Evolutionary conservation across 2,113 vertebrate species (phyloP).

Genomic region (Pontoporia blainvillei): DNA sequence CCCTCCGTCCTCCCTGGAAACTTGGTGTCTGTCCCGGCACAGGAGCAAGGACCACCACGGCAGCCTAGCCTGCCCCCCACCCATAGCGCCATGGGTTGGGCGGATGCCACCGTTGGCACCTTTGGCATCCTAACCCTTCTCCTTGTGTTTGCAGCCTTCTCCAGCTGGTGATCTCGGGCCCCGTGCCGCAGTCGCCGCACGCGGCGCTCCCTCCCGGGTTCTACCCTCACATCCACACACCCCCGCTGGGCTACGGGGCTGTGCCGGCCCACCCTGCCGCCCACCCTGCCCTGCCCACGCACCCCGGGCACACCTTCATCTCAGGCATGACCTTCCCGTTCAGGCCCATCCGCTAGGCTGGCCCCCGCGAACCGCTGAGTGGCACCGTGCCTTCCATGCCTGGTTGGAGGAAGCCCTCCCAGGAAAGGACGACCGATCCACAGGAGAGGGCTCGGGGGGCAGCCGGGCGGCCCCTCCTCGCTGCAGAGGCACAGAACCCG

Average conservation of each 20-base stretch:
- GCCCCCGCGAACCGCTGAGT: rapidly evolving
- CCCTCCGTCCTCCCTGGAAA: background rate
- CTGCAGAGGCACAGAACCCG: background rate
- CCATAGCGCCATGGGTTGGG: rapidly evolving
- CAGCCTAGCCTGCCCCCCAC: background rate
- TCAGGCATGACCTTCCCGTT: conserved; percentile 90
- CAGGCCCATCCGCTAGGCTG: conserved; percentile 87
- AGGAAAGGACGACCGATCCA: background rate
- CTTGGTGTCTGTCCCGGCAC: background rate
- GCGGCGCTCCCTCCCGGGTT: conserved; percentile 83
- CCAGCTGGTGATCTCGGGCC: conserved; percentile 96
- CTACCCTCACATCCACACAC: conserved; percentile 95
- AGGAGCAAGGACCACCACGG: rapidly evolving
- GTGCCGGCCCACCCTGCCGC: conserved; percentile 68
- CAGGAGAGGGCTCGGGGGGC: background rate
- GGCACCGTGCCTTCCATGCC: conserved; percentile 27
- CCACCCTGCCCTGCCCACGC: conserved; percentile 83
- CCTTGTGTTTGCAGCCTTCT: conserved; percentile 87
- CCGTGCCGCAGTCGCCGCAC: conserved; percentile 87
- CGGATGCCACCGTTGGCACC: rapidly evolving
- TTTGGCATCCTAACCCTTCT: background rate
- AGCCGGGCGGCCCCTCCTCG: background rate
- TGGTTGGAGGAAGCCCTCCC: background rate
- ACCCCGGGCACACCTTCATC: conserved; percentile 85
- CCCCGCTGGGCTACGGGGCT: conserved; percentile 86